Evolutionary conservation across 2,888 invertebrate genomes (phyloP).

Genomic region (Phortica okadai): DNA sequence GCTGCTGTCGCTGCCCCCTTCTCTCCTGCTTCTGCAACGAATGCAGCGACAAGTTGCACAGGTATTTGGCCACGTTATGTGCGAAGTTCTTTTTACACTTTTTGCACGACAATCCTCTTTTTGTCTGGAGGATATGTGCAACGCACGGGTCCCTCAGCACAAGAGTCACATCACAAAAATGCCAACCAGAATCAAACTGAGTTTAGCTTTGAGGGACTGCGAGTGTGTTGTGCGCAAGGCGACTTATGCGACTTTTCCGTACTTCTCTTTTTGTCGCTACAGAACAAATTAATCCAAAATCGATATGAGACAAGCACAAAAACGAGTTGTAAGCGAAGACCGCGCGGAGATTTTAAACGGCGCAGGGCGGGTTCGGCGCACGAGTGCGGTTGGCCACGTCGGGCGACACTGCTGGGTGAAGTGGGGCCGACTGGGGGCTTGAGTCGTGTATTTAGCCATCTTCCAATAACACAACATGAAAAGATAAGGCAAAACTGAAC

Average conservation of each 20-base stretch:
- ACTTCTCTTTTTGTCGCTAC: conserved; percentile 45
- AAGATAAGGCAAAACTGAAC: conserved; percentile 44
- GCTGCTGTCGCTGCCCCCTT: conserved; percentile 6
- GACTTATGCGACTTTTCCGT: conserved; percentile 58
- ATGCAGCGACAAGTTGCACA: conserved; percentile 42
- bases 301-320: conserved; percentile 65
- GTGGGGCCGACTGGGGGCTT: background rate
- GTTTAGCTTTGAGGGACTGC: conserved; percentile 32
- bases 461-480: conserved; percentile 69
- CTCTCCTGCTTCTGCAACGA: conserved; percentile 28
- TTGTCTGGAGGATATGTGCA: background rate
- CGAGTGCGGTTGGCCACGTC: conserved; percentile 49
- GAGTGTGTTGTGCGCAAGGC: conserved; percentile 45
- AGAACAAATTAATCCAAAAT: conserved; percentile 75
- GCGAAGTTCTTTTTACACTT: conserved; percentile 24
- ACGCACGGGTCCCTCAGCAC: background rate
- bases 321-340: conserved; percentile 7
- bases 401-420: background rate
- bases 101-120: background rate
- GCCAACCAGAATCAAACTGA: conserved; percentile 10
- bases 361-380: conserved; percentile 8
- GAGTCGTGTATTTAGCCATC: conserved; percentile 50
- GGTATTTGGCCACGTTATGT: conserved; percentile 24
- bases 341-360: background rate
- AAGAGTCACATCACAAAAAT: conserved; percentile 29